Evolutionary conservation across 2,113 vertebrate species (phyloP), one percentile per base, ranked within the genome.

Genomic region (Melanocharis versteri): DNA sequence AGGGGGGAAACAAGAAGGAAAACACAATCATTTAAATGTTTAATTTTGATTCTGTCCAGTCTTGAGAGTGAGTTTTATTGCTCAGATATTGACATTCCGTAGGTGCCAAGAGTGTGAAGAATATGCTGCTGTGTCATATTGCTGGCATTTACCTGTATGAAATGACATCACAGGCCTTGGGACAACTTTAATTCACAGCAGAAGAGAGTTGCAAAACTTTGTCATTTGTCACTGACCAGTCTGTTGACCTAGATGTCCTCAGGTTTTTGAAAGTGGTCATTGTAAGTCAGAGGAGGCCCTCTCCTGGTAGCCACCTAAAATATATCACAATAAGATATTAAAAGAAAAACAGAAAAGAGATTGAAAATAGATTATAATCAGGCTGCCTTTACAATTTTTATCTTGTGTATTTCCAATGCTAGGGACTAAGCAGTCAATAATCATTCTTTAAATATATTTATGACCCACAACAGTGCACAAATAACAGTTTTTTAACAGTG

Each of bases 261-360:
- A 33, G 60, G 27, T 65, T 78, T 96, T 90, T 80, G 19, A 69
- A 85, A 9, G 4, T 33, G 22, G 30, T 42, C 26, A 92, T 93
- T 96, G 35, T 75, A 96, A 95, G 85, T 97, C 44, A n/a, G 68
- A 71, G 45, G 90, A 90, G 85, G 93, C 96, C 97, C 96, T 97
- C 97, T 97, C 72, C 96, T 95, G 96, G 94, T 75, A 45, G 16
- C 17, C 50, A 21, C n/a, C 83, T 71, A 35, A 95, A 91, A 72
- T 76, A 26, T 61, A 42, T 24, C 19, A 58, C 16, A 4, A 9
- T 83, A 75, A 64, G 19, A 23, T 15, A 11, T 11, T 50, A 17
- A 69, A 17, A 53, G 10, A 26, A 47, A 51, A 22, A 39, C 5
- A 27, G 13, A 37, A 7, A 45, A 40, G 13, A 66, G 7, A 27